Base-by-base conservation (phyloP, 2,113 vertebrate genomes). In the Oxyruncus cristatus region DNA sequence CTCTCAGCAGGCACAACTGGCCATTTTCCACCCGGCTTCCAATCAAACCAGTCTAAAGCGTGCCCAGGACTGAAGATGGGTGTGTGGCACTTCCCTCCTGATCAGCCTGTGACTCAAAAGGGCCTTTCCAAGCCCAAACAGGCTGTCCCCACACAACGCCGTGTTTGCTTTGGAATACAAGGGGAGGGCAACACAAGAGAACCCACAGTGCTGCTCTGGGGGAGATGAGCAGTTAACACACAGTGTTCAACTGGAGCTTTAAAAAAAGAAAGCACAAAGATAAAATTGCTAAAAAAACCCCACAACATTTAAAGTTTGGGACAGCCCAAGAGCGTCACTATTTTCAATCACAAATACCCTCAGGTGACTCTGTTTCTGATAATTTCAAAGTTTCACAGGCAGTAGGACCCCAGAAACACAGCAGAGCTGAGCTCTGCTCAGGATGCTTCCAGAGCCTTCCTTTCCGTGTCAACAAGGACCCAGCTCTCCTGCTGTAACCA, bases 131-230 rank as follows among this genome's bases (percentile, higher is more conserved):
- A 1, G 35, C 42, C 27, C 11, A 5, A 58, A n/a, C 33, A 47
- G 47, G 53, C 33, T 21, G 67, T 8, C 35, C 9, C 30, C 42
- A 67, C 39, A 44, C 1, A 1, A 28, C 10, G 42, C n/a, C 16
- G 6, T 2, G 46, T 8, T 80, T 49, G 28, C 65, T 74, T 56
- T 22, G 47, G 65, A 50, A 56, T 6, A 56, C 15, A 16, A 73
- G 70, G 70, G 16, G 4, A 55, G 55, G 0, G 33, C 13, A 46
- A 23, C 1, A 26, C 6, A 22, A 50, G 2, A 6, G 73, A 80
- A 17, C 8, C 32, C 23, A 4, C 15, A 20, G 11, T 0, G 9
- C 49, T 30, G 6, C 47, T 67, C 3, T 3, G 12, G 15, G 9
- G 47, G 11, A 55, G 79, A 55, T 0, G 2, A 26, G n/a, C 21